Evolutionary conservation across 2,888 invertebrate genomes (phyloP), one percentile per base, ranked within the genome.

Genomic region (Epinotia brunnichana): DNA sequence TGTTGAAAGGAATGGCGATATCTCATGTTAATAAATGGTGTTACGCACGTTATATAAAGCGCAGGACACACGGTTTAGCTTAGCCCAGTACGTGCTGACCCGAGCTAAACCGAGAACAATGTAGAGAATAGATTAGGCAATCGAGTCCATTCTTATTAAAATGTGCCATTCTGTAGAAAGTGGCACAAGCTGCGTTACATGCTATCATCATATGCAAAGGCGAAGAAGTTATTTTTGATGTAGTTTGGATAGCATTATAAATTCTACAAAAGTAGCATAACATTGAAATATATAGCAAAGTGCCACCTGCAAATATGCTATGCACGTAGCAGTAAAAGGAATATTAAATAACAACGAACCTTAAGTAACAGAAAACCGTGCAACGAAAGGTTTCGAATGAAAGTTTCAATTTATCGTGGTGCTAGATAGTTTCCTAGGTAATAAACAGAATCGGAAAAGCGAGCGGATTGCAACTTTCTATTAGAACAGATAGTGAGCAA

Each of bases 381-480:
- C 56, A 61, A 61, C 61, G 61, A 70, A 74, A 68, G 74, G 56
- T 63, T 67, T 64, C 69, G 57, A 74, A 74, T 74, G 72, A 72
- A 74, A 70, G 72, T 74, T 67, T 67, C 48, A 72, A 69, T 73
- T 70, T 70, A 73, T 73, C 56, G 56, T 41, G 62, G 68, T 29
- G 68, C 48, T 73, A 56, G 57, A 73, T 69, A 78, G 79, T 81
- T 82, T 82, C 81, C 80, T 79, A 79, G 79, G 81, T 82, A 85
- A 87, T 87, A 87, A 89, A 89, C 86, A 87, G 85, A 81, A 85
- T 84, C 86, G 86, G 87, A 89, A 88, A 89, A 87, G 86, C 86
- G 85, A 85, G 85, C 85, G 87, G 85, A 83, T 84, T 79, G 85
- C 82, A 83, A 90, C 91, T 91, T 91, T 91, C 91, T 91, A 90